phyloP scores from a whole-genome alignment of 2,888 invertebrate species.

The Campaea margaritaria region DNA sequence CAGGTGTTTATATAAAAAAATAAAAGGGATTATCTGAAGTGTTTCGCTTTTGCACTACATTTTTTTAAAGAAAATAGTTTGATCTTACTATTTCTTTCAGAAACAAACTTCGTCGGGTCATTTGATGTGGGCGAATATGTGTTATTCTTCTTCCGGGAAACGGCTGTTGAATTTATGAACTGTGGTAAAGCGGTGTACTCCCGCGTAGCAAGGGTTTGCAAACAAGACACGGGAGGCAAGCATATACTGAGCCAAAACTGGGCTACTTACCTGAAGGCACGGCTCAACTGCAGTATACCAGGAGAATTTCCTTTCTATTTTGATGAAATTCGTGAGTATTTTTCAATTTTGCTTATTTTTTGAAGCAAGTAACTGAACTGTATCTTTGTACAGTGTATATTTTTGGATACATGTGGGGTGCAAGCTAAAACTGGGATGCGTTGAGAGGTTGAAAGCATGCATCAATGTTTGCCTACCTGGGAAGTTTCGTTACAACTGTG shows the following conservation, averaged over 20 bases:
- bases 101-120: slow-evolving; percentile 90
- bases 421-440: neutral
- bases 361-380: neutral
- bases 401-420: neutral
- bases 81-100: slow-evolving; percentile 67
- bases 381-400: neutral
- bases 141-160: slow-evolving; percentile 90
- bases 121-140: slow-evolving; percentile 89
- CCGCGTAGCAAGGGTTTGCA: slow-evolving; percentile 90
- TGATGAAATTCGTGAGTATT: slow-evolving; percentile 88
- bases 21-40: too few relatives aligned
- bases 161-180: slow-evolving; percentile 88
- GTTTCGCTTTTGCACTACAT: too few relatives aligned
- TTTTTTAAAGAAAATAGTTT: slow-evolving; percentile 8
- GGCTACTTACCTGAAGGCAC: slow-evolving; percentile 88
- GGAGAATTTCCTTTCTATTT: slow-evolving; percentile 91
- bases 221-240: slow-evolving; percentile 88
- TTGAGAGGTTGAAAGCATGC: slow-evolving; percentile 3
- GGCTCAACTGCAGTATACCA: slow-evolving; percentile 89
- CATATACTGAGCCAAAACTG: slow-evolving; percentile 88
- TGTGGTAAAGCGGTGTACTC: slow-evolving; percentile 90
- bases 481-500: neutral
- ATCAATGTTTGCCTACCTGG: neutral
- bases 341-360: neutral
- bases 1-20: too few relatives aligned